A percentile compares a stretch with the other conserved stretches of the same genome.
These are phyloP conservation scores for Epistrophe eligans DNA, from an alignment of 2,888 invertebrate genomes.

Conservation along the genomic window DNA sequence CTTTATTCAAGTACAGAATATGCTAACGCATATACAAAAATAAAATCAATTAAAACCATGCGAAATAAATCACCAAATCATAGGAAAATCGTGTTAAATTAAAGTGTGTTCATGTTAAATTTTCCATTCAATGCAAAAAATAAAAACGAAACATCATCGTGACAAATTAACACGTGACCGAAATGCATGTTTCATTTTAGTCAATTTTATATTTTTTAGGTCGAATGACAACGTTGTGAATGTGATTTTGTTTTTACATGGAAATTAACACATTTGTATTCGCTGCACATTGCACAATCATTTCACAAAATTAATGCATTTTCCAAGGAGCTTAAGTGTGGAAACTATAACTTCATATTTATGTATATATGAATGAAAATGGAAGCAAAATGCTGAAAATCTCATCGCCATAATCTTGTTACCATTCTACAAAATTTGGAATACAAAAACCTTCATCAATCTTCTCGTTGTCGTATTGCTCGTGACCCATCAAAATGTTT, in stretches of 20 bases:
- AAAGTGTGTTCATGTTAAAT: not conserved
- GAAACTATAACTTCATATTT: not conserved
- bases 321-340: not conserved
- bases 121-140: not conserved
- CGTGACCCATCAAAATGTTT: slow-evolving; percentile 62
- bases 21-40: too few relatives aligned
- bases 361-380: not conserved
- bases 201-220: not conserved
- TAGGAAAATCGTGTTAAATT: not conserved
- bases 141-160: not conserved
- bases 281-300: slow-evolving; percentile 42
- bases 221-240: slow-evolving; percentile 5
- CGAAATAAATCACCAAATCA: not conserved
- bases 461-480: slow-evolving; percentile 9
- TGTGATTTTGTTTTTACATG: slow-evolving; percentile 19
- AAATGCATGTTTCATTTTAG: not conserved
- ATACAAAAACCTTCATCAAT: slow-evolving; percentile 5
- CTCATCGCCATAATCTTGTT: slow-evolving; percentile 45
- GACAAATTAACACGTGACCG: slow-evolving; percentile 3
- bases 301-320: slow-evolving; percentile 7
- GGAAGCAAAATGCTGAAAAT: slow-evolving; percentile 38
- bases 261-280: slow-evolving; percentile 53
- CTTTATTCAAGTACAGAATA: too few relatives aligned
- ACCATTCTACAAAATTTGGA: slow-evolving; percentile 33
- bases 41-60: not conserved